These are phyloP conservation scores for Sussaba pulchella DNA, from an alignment of 2,888 invertebrate genomes.

Conservation along the genomic window DNA sequence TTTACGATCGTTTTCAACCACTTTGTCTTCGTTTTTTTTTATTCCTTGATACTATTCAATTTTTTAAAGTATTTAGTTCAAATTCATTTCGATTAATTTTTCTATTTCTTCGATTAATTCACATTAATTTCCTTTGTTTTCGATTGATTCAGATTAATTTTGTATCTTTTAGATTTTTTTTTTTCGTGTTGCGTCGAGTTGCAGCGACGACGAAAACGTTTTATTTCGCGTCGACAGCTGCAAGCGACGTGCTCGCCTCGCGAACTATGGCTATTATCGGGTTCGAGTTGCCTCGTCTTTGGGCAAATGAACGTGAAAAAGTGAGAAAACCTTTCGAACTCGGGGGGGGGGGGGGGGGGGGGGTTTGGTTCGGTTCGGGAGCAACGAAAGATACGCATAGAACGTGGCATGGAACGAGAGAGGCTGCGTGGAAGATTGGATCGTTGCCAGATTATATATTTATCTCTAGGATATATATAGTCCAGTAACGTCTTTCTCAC, in stretches of 20 bases:
- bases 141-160: too few species aligned
- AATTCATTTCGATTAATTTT: too few species aligned
- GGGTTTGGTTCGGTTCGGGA: not conserved
- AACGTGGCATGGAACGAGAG: constrained; percentile 57
- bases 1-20: constrained; percentile 44
- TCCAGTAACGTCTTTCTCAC: constrained; percentile 66
- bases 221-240: constrained; percentile 69
- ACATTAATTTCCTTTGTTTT: too few species aligned
- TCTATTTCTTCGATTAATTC: too few species aligned
- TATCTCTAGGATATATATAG: constrained; percentile 83
- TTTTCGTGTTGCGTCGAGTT: constrained; percentile 14
- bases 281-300: constrained; percentile 60
- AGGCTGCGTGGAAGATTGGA: constrained; percentile 77
- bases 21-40: too few species aligned
- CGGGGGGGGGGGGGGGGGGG: too few species aligned
- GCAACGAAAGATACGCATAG: constrained; percentile 65
- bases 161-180: not conserved
- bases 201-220: not conserved
- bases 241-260: constrained; percentile 73
- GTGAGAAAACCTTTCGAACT: too few species aligned
- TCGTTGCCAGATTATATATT: constrained; percentile 82
- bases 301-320: constrained; percentile 36
- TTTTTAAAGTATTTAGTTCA: too few species aligned
- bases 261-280: constrained; percentile 77
- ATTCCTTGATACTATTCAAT: too few species aligned